Evolutionary conservation across 2,797 vertebrate species (phyloP).

Genomic region (Peromyscus melanophrys): DNA sequence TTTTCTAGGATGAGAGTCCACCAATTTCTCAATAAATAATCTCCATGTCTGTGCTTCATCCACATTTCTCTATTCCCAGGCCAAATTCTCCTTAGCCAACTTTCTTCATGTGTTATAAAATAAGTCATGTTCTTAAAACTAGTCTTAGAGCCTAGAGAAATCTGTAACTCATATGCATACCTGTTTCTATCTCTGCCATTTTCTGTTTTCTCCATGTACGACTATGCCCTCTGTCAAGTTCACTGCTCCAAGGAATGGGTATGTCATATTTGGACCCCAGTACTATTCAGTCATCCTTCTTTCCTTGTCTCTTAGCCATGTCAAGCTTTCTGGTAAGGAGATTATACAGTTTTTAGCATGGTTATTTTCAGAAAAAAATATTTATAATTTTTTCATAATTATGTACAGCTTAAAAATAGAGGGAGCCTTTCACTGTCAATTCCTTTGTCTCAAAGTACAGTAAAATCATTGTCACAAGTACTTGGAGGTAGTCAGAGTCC

Average conservation of each 20-base stretch:
- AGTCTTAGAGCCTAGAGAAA: not conserved
- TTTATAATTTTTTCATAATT: conserved; percentile 53
- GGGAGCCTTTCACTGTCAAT: conserved; percentile 43
- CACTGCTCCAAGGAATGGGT: not conserved
- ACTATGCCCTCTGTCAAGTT: not conserved
- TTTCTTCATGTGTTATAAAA: conserved; percentile 4
- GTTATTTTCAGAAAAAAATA: conserved; percentile 41
- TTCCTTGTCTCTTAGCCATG: not conserved
- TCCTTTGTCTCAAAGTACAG: not conserved
- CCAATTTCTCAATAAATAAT: conserved; percentile 70
- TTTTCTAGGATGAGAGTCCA: conserved; percentile 36
- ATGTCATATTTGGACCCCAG: not conserved
- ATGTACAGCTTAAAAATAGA: conserved; percentile 43
- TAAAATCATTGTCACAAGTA: not conserved
- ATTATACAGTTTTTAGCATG: not conserved
- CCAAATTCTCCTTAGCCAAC: not conserved
- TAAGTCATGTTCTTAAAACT: not conserved
- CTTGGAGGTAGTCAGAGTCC: not conserved
- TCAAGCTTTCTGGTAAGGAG: not conserved
- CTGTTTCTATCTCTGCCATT: accelerated
- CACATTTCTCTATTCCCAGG: not conserved
- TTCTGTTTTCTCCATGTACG: not conserved
- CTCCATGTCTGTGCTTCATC: not conserved
- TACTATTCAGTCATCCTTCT: not conserved
- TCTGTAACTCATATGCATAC: accelerated